A percentile compares a stretch with the other conserved stretches of the same genome.
Conservation (phyloP, 2,888 invertebrate genomes). For the Euplagia quadripunctaria region DNA sequence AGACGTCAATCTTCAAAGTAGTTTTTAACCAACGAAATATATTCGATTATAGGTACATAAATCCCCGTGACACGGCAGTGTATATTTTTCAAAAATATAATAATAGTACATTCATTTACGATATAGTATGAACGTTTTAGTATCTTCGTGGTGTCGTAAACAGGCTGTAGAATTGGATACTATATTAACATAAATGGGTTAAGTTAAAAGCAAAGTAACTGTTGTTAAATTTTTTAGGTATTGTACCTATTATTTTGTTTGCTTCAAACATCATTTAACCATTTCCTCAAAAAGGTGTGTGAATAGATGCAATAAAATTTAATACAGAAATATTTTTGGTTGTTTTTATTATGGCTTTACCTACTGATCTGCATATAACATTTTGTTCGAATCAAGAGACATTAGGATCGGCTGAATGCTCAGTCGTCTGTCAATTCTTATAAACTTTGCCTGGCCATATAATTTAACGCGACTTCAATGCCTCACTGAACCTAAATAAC, state of each 20-base stretch:
- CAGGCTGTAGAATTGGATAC: slow-evolving; percentile 35
- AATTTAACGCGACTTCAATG: background rate
- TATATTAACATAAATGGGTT: slow-evolving; percentile 38
- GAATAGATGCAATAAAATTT: slow-evolving; percentile 88
- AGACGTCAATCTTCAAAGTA: slow-evolving; percentile 65
- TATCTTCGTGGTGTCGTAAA: slow-evolving; percentile 37
- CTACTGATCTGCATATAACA: background rate
- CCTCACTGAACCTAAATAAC: slow-evolving; percentile 9
- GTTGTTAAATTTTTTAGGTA: slow-evolving; percentile 48
- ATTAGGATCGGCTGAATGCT: background rate
- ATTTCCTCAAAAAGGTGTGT: slow-evolving; percentile 86
- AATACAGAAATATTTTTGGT: slow-evolving; percentile 80
- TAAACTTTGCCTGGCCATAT: background rate
- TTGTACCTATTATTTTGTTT: slow-evolving; percentile 62
- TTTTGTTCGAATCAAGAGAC: background rate
- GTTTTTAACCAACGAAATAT: slow-evolving; percentile 67
- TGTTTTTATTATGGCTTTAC: slow-evolving; percentile 38
- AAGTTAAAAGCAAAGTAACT: slow-evolving; percentile 44
- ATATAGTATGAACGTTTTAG: slow-evolving; percentile 32
- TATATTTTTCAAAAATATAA: slow-evolving; percentile 40
- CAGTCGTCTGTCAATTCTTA: background rate
- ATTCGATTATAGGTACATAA: slow-evolving; percentile 40
- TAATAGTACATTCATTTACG: slow-evolving; percentile 28
- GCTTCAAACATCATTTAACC: slow-evolving; percentile 77
- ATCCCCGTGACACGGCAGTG: slow-evolving; percentile 38